These are phyloP conservation scores for Drosophila gaucha DNA, from an alignment of 2,888 invertebrate genomes.

Conservation along the genomic window DNA sequence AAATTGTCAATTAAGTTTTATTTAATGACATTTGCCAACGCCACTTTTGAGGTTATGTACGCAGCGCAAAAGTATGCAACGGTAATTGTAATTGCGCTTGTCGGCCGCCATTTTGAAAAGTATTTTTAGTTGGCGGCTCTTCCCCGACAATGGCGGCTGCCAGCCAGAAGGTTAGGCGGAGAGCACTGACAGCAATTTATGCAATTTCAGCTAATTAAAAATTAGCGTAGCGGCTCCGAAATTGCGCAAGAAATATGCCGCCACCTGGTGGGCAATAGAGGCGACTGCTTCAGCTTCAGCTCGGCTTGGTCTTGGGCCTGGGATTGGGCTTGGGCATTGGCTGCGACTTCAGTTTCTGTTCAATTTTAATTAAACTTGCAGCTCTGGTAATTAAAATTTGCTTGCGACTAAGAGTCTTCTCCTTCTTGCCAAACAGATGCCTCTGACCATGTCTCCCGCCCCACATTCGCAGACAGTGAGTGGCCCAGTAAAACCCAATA, in stretches of 20 bases:
- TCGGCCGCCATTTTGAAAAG: slow-evolving; percentile 71
- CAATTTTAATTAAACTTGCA: slow-evolving; percentile 77
- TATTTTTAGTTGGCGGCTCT: slow-evolving; percentile 37
- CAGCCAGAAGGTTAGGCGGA: background rate
- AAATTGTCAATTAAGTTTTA: slow-evolving; percentile 81
- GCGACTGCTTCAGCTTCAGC: slow-evolving; percentile 13
- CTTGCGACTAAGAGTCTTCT: slow-evolving; percentile 28
- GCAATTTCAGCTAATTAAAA: slow-evolving; percentile 79
- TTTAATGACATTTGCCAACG: slow-evolving; percentile 77
- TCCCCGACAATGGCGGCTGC: background rate
- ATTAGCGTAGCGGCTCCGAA: slow-evolving; percentile 59
- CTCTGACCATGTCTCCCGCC: slow-evolving; percentile 12
- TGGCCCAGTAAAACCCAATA: slow-evolving; percentile 66
- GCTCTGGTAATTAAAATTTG: slow-evolving; percentile 74
- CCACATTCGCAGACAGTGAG: slow-evolving; percentile 3
- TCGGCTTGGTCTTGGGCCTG: background rate
- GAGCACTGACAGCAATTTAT: slow-evolving; percentile 57
- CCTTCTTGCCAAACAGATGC: slow-evolving; percentile 59
- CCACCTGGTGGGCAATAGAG: slow-evolving; percentile 50
- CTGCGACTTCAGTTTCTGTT: slow-evolving; percentile 40
- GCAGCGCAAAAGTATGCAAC: slow-evolving; percentile 69
- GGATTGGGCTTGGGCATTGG: slow-evolving; percentile 34
- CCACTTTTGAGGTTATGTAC: slow-evolving; percentile 68
- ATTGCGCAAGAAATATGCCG: slow-evolving; percentile 55
- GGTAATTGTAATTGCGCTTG: slow-evolving; percentile 71